Conservation (phyloP, 2,113 vertebrate genomes). For the Kryptolebias marmoratus region DNA sequence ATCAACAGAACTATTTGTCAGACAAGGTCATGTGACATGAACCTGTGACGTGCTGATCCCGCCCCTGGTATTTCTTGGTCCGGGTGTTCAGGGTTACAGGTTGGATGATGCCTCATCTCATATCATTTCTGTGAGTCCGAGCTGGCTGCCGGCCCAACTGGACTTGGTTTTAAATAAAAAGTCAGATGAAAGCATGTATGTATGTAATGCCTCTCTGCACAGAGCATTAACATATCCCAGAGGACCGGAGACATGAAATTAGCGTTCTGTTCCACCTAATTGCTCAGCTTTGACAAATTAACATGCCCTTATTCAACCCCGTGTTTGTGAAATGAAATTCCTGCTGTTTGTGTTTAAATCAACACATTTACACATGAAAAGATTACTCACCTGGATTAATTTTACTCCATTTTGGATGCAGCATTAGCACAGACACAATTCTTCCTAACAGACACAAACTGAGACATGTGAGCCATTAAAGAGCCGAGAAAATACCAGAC, state of each 20-base stretch:
- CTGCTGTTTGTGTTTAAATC: slow-evolving; percentile 75
- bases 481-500: slow-evolving; percentile 3
- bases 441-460: slow-evolving; percentile 42
- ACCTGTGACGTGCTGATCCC: slow-evolving; percentile 24
- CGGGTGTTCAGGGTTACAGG: no score
- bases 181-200: slow-evolving; percentile 70
- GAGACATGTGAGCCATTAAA: background rate
- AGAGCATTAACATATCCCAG: slow-evolving; percentile 75
- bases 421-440: slow-evolving; percentile 8
- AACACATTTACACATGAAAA: slow-evolving; percentile 75
- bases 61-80: slow-evolving; percentile 25
- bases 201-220: slow-evolving; percentile 42
- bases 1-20: slow-evolving; percentile 66
- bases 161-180: slow-evolving; percentile 66
- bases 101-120: no score
- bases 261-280: slow-evolving; percentile 78
- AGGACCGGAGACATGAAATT: slow-evolving; percentile 75
- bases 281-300: slow-evolving; percentile 77
- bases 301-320: slow-evolving; percentile 72
- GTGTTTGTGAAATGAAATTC: slow-evolving; percentile 61
- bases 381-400: slow-evolving; percentile 71
- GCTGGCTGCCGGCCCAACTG: slow-evolving; percentile 46
- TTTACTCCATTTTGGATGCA: slow-evolving; percentile 40
- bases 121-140: background rate
- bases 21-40: slow-evolving; percentile 66